Percentiles rank a stretch among this genome's conserved stretches.
These are phyloP conservation scores for Agrilus mali DNA, from an alignment of 2,888 invertebrate species.

Conservation along the genomic window DNA sequence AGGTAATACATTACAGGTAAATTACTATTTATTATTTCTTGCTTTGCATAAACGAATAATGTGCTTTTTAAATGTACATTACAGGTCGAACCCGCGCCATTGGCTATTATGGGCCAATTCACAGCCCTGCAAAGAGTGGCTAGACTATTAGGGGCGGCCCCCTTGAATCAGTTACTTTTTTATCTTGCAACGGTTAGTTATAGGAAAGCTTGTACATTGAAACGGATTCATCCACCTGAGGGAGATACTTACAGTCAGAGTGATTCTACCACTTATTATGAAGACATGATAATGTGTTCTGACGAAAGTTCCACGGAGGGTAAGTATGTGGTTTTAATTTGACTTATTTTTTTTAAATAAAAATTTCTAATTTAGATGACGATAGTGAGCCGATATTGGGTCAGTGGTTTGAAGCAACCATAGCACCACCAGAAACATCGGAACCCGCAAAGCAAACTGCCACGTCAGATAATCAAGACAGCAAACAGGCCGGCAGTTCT, in stretches of 20 bases:
- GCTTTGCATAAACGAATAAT: neutral
- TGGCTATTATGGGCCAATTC: constrained; percentile 50
- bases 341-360: neutral
- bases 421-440: constrained; percentile 63
- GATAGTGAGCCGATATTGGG: constrained; percentile 80
- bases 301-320: constrained; percentile 85
- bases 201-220: constrained; percentile 77
- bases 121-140: constrained; percentile 59
- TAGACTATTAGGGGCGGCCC: constrained; percentile 55
- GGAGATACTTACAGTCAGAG: constrained; percentile 77
- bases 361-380: constrained; percentile 37
- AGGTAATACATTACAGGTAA: constrained; percentile 22
- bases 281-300: constrained; percentile 84
- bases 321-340: constrained; percentile 22
- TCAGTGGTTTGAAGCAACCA: constrained; percentile 88
- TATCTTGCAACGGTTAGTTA: constrained; percentile 82
- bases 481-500: constrained; percentile 37
- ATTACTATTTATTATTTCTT: constrained; percentile 2
- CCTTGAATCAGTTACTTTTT: constrained; percentile 71
- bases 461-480: constrained; percentile 38
- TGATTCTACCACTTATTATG: constrained; percentile 92
- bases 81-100: constrained; percentile 44
- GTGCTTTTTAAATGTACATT: constrained; percentile 4
- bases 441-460: constrained; percentile 41
- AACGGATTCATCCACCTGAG: constrained; percentile 69